Base-by-base conservation (phyloP, 2,888 invertebrate species). In the Trissolcus brochymenae region DNA sequence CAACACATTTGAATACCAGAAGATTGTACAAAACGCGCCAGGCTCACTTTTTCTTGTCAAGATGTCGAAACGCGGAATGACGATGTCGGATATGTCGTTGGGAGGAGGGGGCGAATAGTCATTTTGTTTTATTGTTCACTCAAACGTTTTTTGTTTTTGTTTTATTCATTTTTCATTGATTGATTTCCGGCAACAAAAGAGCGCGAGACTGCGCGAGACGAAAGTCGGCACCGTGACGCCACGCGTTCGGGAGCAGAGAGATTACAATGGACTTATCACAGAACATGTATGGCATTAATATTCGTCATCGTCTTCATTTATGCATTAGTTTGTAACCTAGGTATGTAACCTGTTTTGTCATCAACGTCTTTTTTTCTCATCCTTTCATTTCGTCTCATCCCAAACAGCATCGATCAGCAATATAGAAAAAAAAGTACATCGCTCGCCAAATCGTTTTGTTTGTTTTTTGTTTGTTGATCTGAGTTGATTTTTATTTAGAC, bases 221-320 rank as follows among this genome's bases (percentile, higher is more conserved):
- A 76, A 71, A 65, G 76, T 65, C 71, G 55, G 76, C 68, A 76
- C 78, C 61, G 80, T 75, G 81, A 79, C 80, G 76, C 79, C 76
- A 80, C 81, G 76, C 81, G 83, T 81, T 81, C 80, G 73, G 80
- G 79, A 83, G 80, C 82, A 82, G 82, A 83, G 85, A 86, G 86
- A 86, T 88, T 87, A 88, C 86, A 89, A 87, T 87, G 88, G 88
- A 89, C 89, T 89, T 89, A 89, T 89, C 89, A 89, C 89, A 89
- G 89, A 89, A 89, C 88, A 89, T 88, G 88, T 89, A 89, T 89
- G 89, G 89, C 89, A 89, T 89, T 89, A 88, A 88, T 88, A 85
- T 83, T 88, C 86, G 82, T 87, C 86, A 84, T 88, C 85, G 83
- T 88, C 87, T 82, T 87, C 86, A 84, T 87, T 84, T 83, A 86